Base-by-base conservation (phyloP, 2,888 invertebrate species). In the Rhynchonema sp. region DNA sequence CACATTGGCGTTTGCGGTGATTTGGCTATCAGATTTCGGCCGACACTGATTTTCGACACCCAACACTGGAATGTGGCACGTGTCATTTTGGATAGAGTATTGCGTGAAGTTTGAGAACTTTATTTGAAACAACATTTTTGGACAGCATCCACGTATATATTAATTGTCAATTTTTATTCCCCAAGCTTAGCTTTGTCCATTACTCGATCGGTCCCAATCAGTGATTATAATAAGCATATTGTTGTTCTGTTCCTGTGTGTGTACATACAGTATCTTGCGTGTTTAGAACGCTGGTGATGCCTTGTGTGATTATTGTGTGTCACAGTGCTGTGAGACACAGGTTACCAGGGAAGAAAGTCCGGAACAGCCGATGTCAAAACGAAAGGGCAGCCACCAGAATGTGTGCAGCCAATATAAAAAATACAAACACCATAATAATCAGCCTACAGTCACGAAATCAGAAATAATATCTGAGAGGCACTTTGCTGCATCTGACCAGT, bases 1-100 rank as follows among this genome's bases (percentile, higher is more conserved):
- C 81, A 87, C 70, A 79, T 82, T 38, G 96, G 94, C 53, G 84
- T 84, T 1, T 92, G 90, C 73, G 94, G 96, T 9, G 81, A 82
- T 0, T 68, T 71, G 1, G 78, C 87, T 0, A 79, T 98, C 61
- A 82, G 96, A 64, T 80, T 96, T 65, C 80, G 96, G 66, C 94
- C 94, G 26, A 83, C 91, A 46, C 77, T 96, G 55, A 82, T 86
- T 60, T 91, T 92, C 75, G 81, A 84, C 69, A 82, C 84, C 64
- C 80, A 84, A 63, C 96, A 96, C 72, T 87, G 85, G 1, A 82
- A 87, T 69, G 83, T 91, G 65, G 88, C 91, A 74, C 79, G 94
- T 66, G 87, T 90, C 67, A 80, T 79, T 60, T 81, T 98, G 46
- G 66, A 72, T 59, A 65, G 70, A 23, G 28, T 61, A 38, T 23